phyloP scores from a whole-genome alignment of 2,113 vertebrate genomes.

The Calonectris borealis region DNA sequence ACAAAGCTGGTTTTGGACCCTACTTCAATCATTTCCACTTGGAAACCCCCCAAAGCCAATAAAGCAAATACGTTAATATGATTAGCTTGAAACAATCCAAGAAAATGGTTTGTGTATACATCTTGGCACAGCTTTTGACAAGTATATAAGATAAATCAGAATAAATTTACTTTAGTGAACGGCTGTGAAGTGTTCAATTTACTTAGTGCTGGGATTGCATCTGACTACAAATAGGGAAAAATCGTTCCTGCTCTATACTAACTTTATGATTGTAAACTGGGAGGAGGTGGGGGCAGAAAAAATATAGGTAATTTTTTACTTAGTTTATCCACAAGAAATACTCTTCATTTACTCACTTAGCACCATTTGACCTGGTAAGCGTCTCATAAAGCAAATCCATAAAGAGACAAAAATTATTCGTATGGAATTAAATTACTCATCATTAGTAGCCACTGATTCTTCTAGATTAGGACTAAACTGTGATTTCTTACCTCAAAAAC shows the following conservation, averaged over 20 bases:
- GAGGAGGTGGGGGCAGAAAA: background rate
- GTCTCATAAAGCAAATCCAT: background rate
- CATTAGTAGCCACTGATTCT: slow-evolving; percentile 43
- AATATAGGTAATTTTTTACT: background rate
- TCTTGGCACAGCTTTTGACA: slow-evolving; percentile 72
- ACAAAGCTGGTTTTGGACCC: slow-evolving; percentile 67
- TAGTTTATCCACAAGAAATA: background rate
- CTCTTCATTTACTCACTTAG: background rate
- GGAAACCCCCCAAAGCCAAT: slow-evolving; percentile 71
- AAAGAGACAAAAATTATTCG: slow-evolving; percentile 20
- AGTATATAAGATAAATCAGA: slow-evolving; percentile 66
- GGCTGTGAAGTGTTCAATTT: slow-evolving; percentile 22
- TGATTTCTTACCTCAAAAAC: slow-evolving; percentile 52
- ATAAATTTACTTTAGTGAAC: slow-evolving; percentile 45
- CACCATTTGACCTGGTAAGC: slow-evolving; percentile 23
- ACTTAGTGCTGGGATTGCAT: background rate
- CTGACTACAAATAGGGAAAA: background rate
- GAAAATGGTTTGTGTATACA: slow-evolving; percentile 71
- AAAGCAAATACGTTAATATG: slow-evolving; percentile 70
- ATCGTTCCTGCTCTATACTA: background rate
- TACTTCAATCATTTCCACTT: slow-evolving; percentile 75
- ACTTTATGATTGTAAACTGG: background rate
- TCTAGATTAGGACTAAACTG: slow-evolving; percentile 29
- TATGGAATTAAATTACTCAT: slow-evolving; percentile 41
- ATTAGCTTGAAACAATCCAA: slow-evolving; percentile 70